Base-by-base conservation (phyloP, 2,113 vertebrate species). In the Sinocyclocheilus anophthalmus region DNA sequence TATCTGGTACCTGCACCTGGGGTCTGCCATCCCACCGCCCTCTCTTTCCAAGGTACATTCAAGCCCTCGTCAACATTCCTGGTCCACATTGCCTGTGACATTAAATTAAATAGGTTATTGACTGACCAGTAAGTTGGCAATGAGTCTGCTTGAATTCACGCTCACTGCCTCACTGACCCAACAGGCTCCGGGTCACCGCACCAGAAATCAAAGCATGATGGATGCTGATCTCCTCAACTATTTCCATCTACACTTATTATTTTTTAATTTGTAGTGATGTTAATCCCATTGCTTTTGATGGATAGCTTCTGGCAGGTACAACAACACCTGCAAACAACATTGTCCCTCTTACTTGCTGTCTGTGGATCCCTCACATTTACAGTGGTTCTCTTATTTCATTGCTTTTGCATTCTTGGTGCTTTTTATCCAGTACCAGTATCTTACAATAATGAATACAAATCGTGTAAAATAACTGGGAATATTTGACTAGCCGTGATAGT, bases 31-130 rank as follows among this genome's bases (percentile, higher is more conserved):
- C 59, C 63, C 48, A 45, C 2, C 84, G 22, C 69, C 76, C 14
- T 18, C 53, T 84, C 18, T 4, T 48, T 69, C 16, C 12, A 91
- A 96, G 93, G 92, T 90, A 91, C 92, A 93, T 95, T 95, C 93
- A 93, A 88, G 26, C 90, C 84, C 93, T 94, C 92, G 90, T 99
- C 98, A 97, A 98, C 98, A 97, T 93, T 9, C 63, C 92, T 93
- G 94, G 94, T 95, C 95, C 76, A 39, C 91, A 93, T 91, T 91
- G 92, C 90, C 90, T 91, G 91, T 95, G 95, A 95, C 94, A 97
- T 97, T 97, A 97, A 97, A 98, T 97, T 97, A 98, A 98, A 98
- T 97, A 95, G 96, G 93, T 97, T 99, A 99, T 99, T 97, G 97
- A 99, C 95, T 94, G 94, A 94, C 89, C 95, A 84, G 94, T 92